Evolutionary conservation across 35 echinoderm and acorn worm genomes (phyloP).

Genomic region (Chiridota heheva): DNA sequence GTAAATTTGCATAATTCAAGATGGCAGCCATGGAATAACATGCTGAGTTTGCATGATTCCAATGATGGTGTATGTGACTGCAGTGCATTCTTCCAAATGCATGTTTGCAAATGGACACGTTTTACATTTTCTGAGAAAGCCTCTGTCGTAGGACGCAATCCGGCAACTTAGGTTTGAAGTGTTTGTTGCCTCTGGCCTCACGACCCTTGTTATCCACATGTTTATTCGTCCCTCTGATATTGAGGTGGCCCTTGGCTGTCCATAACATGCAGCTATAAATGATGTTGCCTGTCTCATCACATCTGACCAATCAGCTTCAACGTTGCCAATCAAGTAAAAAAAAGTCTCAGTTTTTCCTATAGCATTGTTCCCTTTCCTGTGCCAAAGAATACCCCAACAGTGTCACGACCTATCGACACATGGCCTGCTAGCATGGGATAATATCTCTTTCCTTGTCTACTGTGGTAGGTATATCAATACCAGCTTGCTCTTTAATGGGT

Average conservation of each 20-base stretch:
- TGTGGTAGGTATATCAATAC: slow-evolving; percentile 34
- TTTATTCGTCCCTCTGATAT: slow-evolving; percentile 10
- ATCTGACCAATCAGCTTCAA: background rate
- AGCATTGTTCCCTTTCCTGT: slow-evolving; percentile 46
- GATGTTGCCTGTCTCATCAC: background rate
- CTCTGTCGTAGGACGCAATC: slow-evolving; percentile 20
- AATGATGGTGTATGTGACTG: slow-evolving; percentile 6
- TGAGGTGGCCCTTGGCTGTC: background rate
- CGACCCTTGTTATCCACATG: background rate
- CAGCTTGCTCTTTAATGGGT: slow-evolving; percentile 26
- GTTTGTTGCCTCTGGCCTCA: background rate
- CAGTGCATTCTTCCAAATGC: slow-evolving; percentile 17
- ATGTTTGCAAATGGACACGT: slow-evolving; percentile 22
- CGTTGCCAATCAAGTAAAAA: background rate
- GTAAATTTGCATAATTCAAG: background rate
- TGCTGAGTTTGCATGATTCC: slow-evolving; percentile 16
- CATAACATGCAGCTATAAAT: slow-evolving; percentile 21
- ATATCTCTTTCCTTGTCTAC: slow-evolving; percentile 16
- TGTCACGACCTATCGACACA: slow-evolving; percentile 53
- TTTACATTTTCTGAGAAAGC: slow-evolving; percentile 41
- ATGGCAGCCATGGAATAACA: background rate
- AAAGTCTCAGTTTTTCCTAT: background rate
- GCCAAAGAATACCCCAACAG: slow-evolving; percentile 44
- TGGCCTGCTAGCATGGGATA: slow-evolving; percentile 30
- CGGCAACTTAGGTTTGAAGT: background rate